Percentiles rank a stretch among this genome's conserved stretches.
phyloP scores from a whole-genome alignment of 2,797 vertebrate genomes.

The Melanotaenia boesemani region DNA sequence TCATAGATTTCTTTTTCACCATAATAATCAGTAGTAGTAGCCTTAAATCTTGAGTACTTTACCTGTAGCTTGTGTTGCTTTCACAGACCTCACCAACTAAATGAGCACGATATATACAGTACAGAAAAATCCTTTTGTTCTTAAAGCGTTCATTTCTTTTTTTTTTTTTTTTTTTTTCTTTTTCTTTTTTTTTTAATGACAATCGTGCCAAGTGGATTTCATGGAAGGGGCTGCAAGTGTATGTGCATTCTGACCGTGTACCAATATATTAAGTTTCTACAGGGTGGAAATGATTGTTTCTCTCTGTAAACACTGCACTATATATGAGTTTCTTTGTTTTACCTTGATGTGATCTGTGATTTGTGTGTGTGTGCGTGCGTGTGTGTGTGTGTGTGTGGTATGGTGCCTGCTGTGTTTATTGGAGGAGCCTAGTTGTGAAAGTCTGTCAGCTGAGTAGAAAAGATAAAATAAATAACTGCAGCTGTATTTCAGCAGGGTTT shows the following conservation, averaged over 20 bases:
- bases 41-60: conserved; percentile 66
- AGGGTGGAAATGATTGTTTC: conserved; percentile 53
- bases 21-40: conserved; percentile 43
- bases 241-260: conserved; percentile 63
- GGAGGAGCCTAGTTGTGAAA: conserved; percentile 31
- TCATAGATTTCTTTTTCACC: conserved; percentile 11
- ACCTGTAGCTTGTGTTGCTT: conserved; percentile 53
- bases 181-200: conserved; percentile 73
- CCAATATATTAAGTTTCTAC: conserved; percentile 69
- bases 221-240: conserved; percentile 45
- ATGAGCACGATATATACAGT: conserved; percentile 35
- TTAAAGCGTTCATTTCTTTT: conserved; percentile 36
- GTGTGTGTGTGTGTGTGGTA: conserved; percentile 18
- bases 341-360: conserved; percentile 47
- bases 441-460: conserved; percentile 20
- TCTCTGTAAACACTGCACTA: conserved; percentile 60
- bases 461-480: conserved; percentile 21
- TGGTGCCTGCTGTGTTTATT: conserved; percentile 54
- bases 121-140: conserved; percentile 24
- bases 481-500: conserved; percentile 16
- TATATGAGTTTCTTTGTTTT: conserved; percentile 58
- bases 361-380: conserved; percentile 19
- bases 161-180: conserved; percentile 25
- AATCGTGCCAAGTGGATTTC: conserved; percentile 80
- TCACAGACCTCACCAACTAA: conserved; percentile 33